Evolutionary conservation across 2,888 invertebrate genomes (phyloP).

Genomic region (Macrophya alboannulata): DNA sequence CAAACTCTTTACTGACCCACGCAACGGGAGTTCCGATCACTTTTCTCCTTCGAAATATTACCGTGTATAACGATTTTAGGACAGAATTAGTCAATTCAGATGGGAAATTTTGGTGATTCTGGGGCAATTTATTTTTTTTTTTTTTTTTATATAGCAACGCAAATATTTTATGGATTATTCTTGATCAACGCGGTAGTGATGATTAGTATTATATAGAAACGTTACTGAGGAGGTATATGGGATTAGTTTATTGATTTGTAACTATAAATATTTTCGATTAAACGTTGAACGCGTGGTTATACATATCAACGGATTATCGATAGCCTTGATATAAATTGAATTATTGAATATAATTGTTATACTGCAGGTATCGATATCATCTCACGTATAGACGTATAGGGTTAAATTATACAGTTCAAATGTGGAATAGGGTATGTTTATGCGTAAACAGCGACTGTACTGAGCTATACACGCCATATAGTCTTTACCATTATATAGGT

Average conservation of each 20-base stretch:
- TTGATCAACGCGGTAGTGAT: too few species aligned
- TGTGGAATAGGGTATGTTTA: not conserved
- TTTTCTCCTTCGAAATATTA: not conserved
- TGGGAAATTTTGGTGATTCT: not conserved
- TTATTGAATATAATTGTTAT: not conserved
- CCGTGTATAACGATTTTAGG: not conserved
- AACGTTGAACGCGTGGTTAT: not conserved
- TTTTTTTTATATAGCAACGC: not conserved
- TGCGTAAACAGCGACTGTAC: not conserved
- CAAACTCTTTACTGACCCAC: constrained; percentile 5
- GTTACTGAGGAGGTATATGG: not conserved
- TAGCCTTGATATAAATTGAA: not conserved
- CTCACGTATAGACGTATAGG: not conserved
- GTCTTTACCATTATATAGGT: not conserved
- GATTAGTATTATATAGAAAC: too few species aligned
- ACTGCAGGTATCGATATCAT: not conserved
- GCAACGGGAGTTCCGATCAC: constrained; percentile 7
- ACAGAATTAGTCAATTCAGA: not conserved
- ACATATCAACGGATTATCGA: not conserved
- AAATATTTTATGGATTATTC: too few species aligned
- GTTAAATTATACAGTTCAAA: not conserved
- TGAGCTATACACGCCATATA: not conserved
- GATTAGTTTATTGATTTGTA: not conserved
- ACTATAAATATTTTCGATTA: not conserved
- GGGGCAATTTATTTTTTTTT: too few species aligned